Conservation (phyloP, 1,140 invertebrate genomes). For the Streblospio benedicti region DNA sequence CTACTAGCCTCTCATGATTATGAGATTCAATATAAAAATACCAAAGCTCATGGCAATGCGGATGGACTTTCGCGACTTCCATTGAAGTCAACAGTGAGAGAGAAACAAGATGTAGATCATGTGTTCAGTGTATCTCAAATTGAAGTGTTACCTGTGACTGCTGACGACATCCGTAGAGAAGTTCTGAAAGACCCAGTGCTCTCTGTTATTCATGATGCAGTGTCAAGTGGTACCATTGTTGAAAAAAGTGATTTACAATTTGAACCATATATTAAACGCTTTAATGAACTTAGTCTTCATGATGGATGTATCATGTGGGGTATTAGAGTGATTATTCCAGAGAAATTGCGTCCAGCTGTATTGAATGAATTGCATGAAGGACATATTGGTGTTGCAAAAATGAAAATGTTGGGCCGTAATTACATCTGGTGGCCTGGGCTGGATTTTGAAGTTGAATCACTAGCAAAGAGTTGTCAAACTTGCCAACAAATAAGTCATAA, state of each 20-base stretch:
- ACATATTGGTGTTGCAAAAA: slow-evolving; percentile 48
- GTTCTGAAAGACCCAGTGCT: no score
- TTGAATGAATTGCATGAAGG: slow-evolving; percentile 43
- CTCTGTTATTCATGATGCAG: no score
- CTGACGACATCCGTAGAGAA: no score
- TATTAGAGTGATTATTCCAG: slow-evolving; percentile 35
- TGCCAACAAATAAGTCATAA: slow-evolving; percentile 27
- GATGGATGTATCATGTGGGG: not conserved
- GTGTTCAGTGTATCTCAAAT: no score
- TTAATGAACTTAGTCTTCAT: not conserved
- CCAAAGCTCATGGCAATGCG: no score
- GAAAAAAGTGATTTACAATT: no score
- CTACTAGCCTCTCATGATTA: slow-evolving; percentile 3
- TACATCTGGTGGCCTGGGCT: slow-evolving; percentile 50
- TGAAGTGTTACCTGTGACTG: no score
- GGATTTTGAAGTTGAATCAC: slow-evolving; percentile 40
- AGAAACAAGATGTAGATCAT: no score
- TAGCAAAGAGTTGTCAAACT: slow-evolving; percentile 41
- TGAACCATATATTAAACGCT: no score
- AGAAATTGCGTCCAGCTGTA: slow-evolving; percentile 33
- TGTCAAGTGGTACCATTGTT: no score
- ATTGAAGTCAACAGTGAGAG: no score
- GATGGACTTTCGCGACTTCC: not conserved
- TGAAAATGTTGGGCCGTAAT: slow-evolving; percentile 44
- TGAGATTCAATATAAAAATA: no score